phyloP scores from a whole-genome alignment of 2,797 vertebrate genomes.

The Catostomus latipinnis region DNA sequence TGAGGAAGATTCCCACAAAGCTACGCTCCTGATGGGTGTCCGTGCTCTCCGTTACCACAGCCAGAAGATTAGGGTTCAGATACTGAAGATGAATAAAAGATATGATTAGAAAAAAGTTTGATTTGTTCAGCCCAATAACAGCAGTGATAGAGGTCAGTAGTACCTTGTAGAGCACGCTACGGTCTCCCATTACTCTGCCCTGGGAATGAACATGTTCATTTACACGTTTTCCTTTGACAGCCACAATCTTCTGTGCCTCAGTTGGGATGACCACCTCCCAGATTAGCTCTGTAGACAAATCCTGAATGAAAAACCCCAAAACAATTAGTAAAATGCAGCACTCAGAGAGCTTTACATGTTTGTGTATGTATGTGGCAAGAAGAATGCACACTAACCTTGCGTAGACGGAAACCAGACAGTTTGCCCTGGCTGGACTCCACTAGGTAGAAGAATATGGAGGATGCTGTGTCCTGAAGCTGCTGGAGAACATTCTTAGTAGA shows the following conservation, averaged over 20 bases:
- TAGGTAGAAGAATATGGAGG: constrained; percentile 92
- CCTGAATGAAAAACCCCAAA: constrained; percentile 70
- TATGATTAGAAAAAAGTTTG: background rate
- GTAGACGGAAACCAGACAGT: constrained; percentile 90
- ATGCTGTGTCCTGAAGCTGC: constrained; percentile 90
- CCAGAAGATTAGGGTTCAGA: constrained; percentile 95
- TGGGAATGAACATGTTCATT: constrained; percentile 98
- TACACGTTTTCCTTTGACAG: constrained; percentile 89
- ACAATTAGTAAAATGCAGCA: background rate
- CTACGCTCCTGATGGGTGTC: constrained; percentile 91
- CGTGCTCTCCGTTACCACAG: constrained; percentile 92
- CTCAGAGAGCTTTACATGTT: too few species aligned
- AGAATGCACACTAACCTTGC: constrained; percentile 76
- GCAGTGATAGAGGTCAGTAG: background rate
- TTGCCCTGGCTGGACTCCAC: constrained; percentile 87
- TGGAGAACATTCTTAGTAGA: constrained; percentile 92
- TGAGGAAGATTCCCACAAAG: constrained; percentile 90
- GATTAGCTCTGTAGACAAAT: constrained; percentile 89
- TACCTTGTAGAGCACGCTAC: constrained; percentile 98
- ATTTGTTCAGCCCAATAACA: background rate
- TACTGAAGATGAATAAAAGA: constrained; percentile 78
- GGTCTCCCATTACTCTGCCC: constrained; percentile 97
- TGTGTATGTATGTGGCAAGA: background rate
- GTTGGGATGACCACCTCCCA: constrained; percentile 91
- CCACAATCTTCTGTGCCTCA: constrained; percentile 88